These are phyloP conservation scores for Xestia sexstrigata DNA, from an alignment of 2,888 invertebrate genomes.

Conservation along the genomic window DNA sequence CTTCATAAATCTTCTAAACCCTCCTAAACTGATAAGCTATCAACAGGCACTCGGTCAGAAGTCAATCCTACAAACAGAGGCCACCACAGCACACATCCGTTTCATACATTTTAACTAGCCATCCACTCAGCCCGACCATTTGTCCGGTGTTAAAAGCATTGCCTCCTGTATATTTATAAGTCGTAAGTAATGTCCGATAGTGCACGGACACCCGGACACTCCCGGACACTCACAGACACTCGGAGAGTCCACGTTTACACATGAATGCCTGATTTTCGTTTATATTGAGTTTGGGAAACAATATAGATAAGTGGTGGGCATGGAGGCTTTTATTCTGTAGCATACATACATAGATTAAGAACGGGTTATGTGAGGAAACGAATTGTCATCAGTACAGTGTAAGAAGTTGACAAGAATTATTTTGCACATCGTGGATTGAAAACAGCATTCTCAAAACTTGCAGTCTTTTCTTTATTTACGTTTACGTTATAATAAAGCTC, in stretches of 20 bases:
- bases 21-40: conserved; percentile 1
- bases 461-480: neutral
- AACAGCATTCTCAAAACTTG: neutral
- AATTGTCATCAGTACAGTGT: neutral
- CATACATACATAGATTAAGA: conserved; percentile 31
- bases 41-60: conserved; percentile 45
- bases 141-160: conserved; percentile 89
- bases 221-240: conserved; percentile 43
- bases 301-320: conserved; percentile 49
- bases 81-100: conserved; percentile 47
- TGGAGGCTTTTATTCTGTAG: conserved; percentile 14
- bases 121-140: conserved; percentile 74
- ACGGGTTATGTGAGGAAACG: conserved; percentile 5
- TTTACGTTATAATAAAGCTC: too few relatives aligned
- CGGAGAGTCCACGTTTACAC: conserved; percentile 42
- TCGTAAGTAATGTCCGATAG: conserved; percentile 59
- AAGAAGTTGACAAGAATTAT: neutral
- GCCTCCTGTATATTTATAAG: conserved; percentile 90
- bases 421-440: neutral
- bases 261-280: conserved; percentile 55
- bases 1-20: neutral
- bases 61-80: conserved; percentile 41
- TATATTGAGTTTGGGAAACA: conserved; percentile 59
- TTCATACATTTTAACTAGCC: conserved; percentile 88
- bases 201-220: conserved; percentile 47